These are phyloP conservation scores for Paedocypris micromegethes DNA, from an alignment of 2,797 vertebrate genomes.

Conservation along the genomic window DNA sequence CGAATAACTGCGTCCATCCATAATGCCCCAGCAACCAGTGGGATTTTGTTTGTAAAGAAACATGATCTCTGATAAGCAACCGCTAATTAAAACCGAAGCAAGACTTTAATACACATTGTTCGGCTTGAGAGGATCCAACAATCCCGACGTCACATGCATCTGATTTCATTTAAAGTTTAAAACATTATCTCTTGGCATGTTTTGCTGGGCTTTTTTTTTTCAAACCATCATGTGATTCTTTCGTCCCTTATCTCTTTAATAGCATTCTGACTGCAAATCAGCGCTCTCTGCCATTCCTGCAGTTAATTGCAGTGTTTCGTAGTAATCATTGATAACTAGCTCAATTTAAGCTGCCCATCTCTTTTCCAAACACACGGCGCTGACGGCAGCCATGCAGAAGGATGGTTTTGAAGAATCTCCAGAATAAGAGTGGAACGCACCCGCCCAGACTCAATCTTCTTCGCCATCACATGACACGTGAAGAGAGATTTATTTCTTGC, in stretches of 20 bases:
- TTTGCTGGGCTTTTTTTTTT: conserved; percentile 31
- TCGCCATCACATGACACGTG: too few species aligned
- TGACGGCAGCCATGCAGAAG: background rate
- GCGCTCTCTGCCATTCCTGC: conserved; percentile 23
- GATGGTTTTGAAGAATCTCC: too few species aligned
- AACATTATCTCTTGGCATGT: conserved; percentile 28
- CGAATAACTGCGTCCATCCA: conserved; percentile 6
- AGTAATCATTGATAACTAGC: conserved; percentile 34
- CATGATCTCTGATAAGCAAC: conserved; percentile 41
- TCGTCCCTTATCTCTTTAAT: conserved; percentile 38
- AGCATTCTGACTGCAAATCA: conserved; percentile 31
- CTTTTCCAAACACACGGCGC: conserved; percentile 12
- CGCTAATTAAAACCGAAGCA: conserved; percentile 51
- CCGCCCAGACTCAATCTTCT: too few species aligned
- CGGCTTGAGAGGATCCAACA: conserved; percentile 19
- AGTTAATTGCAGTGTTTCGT: conserved; percentile 35
- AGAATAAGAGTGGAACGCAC: too few species aligned
- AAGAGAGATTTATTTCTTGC: too few species aligned
- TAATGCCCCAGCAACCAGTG: conserved; percentile 13
- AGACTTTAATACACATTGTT: conserved; percentile 38
- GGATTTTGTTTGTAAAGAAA: conserved; percentile 43
- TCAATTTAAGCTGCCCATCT: conserved; percentile 37
- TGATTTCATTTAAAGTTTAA: conserved; percentile 43
- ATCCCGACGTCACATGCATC: conserved; percentile 26
- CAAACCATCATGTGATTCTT: conserved; percentile 12